Evolutionary conservation across 1,140 invertebrate species (phyloP), one percentile per base, ranked within the genome.

Genomic region (Palaemon carinicauda): DNA sequence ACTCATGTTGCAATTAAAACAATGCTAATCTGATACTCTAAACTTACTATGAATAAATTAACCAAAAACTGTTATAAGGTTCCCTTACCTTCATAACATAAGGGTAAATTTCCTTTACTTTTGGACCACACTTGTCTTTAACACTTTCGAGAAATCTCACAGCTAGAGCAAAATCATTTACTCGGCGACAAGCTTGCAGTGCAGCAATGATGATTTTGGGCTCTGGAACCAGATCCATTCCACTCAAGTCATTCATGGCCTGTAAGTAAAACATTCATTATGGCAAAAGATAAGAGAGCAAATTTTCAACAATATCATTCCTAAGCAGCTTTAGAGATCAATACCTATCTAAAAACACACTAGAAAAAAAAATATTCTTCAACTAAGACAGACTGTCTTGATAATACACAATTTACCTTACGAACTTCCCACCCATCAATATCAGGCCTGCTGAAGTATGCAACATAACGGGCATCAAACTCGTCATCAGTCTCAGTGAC

Each of bases 401-500:
- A n/a, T n/a, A n/a, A n/a, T n/a, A 41, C 7, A 41, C 41, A 41
- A 52, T 83, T n/a, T 81, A 91, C 91, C 91, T 97, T 96, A 29
- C 98, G 94, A 87, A 98, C 94, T 93, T 99, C 97, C 98, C 98
- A 99, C 56, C 95, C 95, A 93, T 99, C 98, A 91, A 99, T 97
- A 90, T 99, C 96, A 60, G 94, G 93, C 75, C 96, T 94, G 91
- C 94, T 96, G 92, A 99, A 98, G 92, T 95, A 99, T 29, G 94
- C 93, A 91, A 96, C 95, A 92, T 96, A 98, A 91, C 96, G 93
- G 27, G 92, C 91, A 91, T 96, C 95, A 90, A 96, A 95, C 90
- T 95, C 94, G 89, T 94, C 95, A 73, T 95, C 95, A 89, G 89
- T 92, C 91, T 89, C 85, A n/a, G 80, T 89, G 10, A 81, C 81